Evolutionary conservation across 2,888 invertebrate genomes (phyloP).

Genomic region (Zele albiditarsus): DNA sequence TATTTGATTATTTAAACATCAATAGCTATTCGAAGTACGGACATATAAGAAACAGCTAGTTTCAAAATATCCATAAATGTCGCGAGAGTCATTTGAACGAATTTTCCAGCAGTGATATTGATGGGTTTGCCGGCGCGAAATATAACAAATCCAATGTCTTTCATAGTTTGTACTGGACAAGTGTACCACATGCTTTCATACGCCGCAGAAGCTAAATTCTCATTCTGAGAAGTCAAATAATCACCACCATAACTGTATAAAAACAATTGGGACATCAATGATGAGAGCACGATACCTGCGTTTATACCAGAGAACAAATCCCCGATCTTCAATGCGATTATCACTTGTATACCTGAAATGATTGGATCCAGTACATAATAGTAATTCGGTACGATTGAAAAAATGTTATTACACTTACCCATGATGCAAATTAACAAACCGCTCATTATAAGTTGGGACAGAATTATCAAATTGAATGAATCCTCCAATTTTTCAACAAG

Average conservation of each 20-base stretch:
- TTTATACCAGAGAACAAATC: conserved; percentile 54
- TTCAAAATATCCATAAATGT: conserved; percentile 61
- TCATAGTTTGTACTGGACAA: conserved; percentile 46
- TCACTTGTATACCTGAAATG: conserved; percentile 54
- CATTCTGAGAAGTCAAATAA: conserved; percentile 54
- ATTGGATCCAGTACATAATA: neutral
- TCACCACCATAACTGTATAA: conserved; percentile 61
- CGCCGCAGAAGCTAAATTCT: conserved; percentile 49
- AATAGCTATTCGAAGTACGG: conserved; percentile 59
- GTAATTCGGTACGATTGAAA: neutral
- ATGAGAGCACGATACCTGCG: conserved; percentile 52
- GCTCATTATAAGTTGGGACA: conserved; percentile 52
- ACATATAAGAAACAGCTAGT: conserved; percentile 59
- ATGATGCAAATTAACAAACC: conserved; percentile 54
- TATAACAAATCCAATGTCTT: conserved; percentile 55
- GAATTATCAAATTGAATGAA: conserved; percentile 53
- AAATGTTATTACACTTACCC: conserved; percentile 46
- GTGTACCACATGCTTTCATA: conserved; percentile 58
- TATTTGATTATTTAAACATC: conserved; percentile 52
- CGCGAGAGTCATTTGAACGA: conserved; percentile 58
- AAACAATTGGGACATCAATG: conserved; percentile 58
- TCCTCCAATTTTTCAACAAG: conserved; percentile 50
- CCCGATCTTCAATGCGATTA: conserved; percentile 52
- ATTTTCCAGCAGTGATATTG: conserved; percentile 61
- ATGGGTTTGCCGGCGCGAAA: conserved; percentile 53